These are phyloP conservation scores for Ips nitidus DNA, from an alignment of 1,140 invertebrate species.

Conservation along the genomic window DNA sequence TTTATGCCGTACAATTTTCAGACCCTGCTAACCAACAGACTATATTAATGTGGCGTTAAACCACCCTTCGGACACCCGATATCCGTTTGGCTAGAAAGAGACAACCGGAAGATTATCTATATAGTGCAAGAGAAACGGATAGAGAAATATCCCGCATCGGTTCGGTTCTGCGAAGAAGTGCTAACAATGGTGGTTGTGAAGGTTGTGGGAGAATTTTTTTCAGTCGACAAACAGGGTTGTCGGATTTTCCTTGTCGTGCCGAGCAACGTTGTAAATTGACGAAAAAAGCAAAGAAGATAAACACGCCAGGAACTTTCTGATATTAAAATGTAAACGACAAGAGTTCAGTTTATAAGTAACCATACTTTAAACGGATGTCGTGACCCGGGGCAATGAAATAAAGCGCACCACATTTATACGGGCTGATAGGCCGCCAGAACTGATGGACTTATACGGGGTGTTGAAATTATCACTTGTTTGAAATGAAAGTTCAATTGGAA, in stretches of 20 bases:
- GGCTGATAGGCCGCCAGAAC: conserved; percentile 25
- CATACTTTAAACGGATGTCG: conserved; percentile 26
- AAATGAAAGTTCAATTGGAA: too few relatives aligned
- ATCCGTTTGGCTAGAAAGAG: conserved; percentile 27
- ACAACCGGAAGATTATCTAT: background rate
- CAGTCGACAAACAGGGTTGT: conserved; percentile 1
- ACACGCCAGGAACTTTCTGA: conserved; percentile 31
- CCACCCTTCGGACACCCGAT: conserved; percentile 33
- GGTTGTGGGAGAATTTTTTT: conserved; percentile 26
- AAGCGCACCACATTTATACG: conserved; percentile 34
- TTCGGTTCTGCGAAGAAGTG: conserved; percentile 31
- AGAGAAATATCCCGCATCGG: conserved; percentile 31
- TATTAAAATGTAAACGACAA: conserved; percentile 33
- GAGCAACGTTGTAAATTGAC: background rate
- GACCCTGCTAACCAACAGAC: conserved; percentile 23
- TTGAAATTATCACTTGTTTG: too few relatives aligned
- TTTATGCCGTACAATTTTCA: conserved; percentile 26
- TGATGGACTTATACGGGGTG: too few relatives aligned
- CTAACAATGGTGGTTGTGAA: conserved; percentile 32
- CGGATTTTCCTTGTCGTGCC: conserved; percentile 4
- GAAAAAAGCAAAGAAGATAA: conserved; percentile 11
- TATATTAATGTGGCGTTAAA: conserved; percentile 36
- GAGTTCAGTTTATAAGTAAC: conserved; percentile 29
- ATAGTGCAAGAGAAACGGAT: conserved; percentile 10
- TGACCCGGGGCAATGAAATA: conserved; percentile 37